Conservation (phyloP, 2,888 invertebrate genomes). For the Linnaemya tessellans region DNA sequence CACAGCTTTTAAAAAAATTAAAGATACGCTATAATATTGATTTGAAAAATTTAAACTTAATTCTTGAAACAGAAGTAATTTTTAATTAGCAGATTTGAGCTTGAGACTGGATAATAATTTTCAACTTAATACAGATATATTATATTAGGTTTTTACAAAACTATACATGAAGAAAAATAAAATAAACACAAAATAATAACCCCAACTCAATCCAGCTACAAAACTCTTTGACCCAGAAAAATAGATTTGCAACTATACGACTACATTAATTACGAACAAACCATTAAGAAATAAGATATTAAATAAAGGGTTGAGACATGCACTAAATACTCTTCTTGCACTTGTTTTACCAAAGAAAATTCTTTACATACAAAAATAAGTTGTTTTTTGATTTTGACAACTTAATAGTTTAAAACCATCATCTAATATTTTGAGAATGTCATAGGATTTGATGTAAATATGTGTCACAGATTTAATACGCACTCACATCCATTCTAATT, state of each 20-base stretch:
- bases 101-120: too few species aligned
- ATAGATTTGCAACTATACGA: constrained; percentile 64
- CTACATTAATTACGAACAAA: constrained; percentile 46
- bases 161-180: too few species aligned
- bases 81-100: too few species aligned
- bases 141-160: too few species aligned
- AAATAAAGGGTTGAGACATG: constrained; percentile 22
- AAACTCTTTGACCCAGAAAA: constrained; percentile 62
- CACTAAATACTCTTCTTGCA: constrained; percentile 26
- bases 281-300: constrained; percentile 29
- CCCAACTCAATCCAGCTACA: constrained; percentile 17
- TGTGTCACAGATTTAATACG: constrained; percentile 74
- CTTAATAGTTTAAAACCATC: constrained; percentile 67
- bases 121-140: too few species aligned
- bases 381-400: constrained; percentile 70
- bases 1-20: too few species aligned
- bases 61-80: too few species aligned
- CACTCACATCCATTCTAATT: constrained; percentile 62
- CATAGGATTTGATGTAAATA: constrained; percentile 69
- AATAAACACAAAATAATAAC: too few species aligned
- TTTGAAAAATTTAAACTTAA: too few species aligned
- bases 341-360: constrained; percentile 11
- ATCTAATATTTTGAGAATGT: constrained; percentile 67
- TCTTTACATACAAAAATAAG: constrained; percentile 34
- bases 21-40: too few species aligned